A percentile compares a stretch with the other conserved stretches of the same genome.
Evolutionary conservation across 2,113 vertebrate species (phyloP).

Genomic region (Crotalus horridus): DNA sequence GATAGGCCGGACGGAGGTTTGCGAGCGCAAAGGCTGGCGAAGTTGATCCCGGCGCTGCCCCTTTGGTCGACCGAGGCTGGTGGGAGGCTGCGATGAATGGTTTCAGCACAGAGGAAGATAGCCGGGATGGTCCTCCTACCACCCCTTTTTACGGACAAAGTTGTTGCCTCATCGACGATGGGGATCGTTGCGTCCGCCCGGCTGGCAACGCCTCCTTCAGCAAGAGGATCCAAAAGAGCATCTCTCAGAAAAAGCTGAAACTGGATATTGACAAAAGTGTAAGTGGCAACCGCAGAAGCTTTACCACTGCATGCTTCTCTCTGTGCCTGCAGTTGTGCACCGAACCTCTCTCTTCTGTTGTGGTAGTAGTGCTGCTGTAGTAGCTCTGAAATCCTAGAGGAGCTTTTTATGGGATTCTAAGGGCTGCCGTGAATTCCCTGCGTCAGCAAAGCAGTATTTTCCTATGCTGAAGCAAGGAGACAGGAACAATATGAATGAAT

Average conservation of each 20-base stretch:
- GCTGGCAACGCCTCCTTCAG: constrained; percentile 97
- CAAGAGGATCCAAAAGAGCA: constrained; percentile 93
- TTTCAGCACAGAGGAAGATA: constrained; percentile 96
- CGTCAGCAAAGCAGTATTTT: background rate
- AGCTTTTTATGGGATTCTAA: background rate
- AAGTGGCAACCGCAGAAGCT: constrained; percentile 56
- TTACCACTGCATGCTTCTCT: background rate
- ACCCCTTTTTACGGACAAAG: constrained; percentile 90
- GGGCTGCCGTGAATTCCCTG: background rate
- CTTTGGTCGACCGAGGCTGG: constrained; percentile 9
- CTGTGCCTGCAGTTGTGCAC: background rate
- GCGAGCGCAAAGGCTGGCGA: background rate
- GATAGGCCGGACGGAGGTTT: background rate
- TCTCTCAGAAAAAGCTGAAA: constrained; percentile 90
- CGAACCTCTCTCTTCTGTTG: background rate
- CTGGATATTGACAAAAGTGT: constrained; percentile 97
- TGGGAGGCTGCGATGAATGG: constrained; percentile 82
- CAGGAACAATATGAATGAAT: background rate
- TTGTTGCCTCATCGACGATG: constrained; percentile 96
- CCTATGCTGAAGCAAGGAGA: background rate
- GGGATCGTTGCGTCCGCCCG: constrained; percentile 89
- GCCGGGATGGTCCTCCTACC: constrained; percentile 85
- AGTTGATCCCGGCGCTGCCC: background rate
- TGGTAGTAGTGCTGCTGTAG: background rate
- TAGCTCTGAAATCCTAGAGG: background rate